These are phyloP conservation scores for Synergus umbraculus DNA, from an alignment of 2,888 invertebrate species.

Conservation along the genomic window DNA sequence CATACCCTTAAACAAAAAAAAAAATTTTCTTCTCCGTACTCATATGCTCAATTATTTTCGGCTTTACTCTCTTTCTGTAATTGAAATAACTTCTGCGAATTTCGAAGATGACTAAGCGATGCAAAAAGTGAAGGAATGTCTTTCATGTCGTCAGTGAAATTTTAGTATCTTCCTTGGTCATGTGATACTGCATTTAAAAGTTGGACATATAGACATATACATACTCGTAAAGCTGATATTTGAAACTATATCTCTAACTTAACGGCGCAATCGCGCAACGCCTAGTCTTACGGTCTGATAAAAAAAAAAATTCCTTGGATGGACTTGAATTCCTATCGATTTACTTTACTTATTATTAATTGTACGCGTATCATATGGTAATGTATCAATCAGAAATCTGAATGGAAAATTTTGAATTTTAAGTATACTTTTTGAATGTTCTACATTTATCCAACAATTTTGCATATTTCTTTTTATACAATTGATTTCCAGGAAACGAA, in stretches of 20 bases:
- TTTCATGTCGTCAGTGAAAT: background rate
- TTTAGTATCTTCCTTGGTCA: constrained; percentile 6
- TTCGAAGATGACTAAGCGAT: background rate
- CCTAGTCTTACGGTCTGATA: constrained; percentile 2
- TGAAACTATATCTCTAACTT: background rate
- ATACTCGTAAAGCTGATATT: background rate
- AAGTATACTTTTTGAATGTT: too few species aligned
- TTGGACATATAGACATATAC: background rate
- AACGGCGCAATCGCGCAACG: background rate
- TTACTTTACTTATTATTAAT: too few species aligned
- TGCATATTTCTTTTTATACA: too few species aligned
- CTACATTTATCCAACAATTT: too few species aligned
- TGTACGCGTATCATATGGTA: too few species aligned
- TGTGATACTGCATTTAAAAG: background rate
- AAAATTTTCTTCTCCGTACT: too few species aligned
- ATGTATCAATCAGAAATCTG: too few species aligned
- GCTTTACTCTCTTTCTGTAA: too few species aligned
- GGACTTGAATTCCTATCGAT: background rate
- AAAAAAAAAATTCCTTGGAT: background rate
- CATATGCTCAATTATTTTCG: too few species aligned
- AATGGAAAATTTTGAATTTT: too few species aligned
- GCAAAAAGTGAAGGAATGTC: background rate
- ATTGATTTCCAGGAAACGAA: too few species aligned
- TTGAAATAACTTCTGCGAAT: background rate
- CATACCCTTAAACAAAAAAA: too few species aligned